Evolutionary conservation across 64 coral and sea anemone species (phyloP), one percentile per base, ranked within the genome.

Genomic region (Exaiptasia diaphana): DNA sequence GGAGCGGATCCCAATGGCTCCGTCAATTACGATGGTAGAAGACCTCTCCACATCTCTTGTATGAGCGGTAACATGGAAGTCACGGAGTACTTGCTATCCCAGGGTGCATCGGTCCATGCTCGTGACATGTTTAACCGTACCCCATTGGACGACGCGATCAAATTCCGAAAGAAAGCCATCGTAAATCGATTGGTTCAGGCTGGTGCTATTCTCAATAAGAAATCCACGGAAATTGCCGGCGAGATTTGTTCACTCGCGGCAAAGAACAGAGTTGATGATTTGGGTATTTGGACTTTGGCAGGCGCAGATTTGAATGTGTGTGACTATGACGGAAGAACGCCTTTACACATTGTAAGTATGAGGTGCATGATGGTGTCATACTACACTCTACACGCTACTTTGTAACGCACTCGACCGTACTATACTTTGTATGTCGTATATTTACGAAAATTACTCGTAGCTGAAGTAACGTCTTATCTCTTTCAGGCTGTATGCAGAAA

Each of bases 321-420:
- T 78, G 91, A 94, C 49, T 94, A 94, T 22, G 91, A 94, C 29
- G 87, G 87, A 5, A 72, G 91, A 50, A 94, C 91, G 5, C 85
- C 91, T 22, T 70, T 94, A 2, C 91, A 94, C 40, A 86, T 94
- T 57, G 91, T 94, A 64, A 89, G 73, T 58, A 28, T 9, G 0
- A 0, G 23, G 20, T 25, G 5, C 2, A 28, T n/a, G 30, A 54
- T 71, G n/a, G 52, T 3, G 24, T 23, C 11, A 3, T 38, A 14
- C 25, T 69, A 28, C 31, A 22, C 17, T 52, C n/a, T n/a, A n/a
- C 10, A 10, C 49, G 49, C 49, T n/a, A n/a, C n/a, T 52, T 52
- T 52, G 10, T 12, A n/a, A n/a, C n/a, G 49, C 10, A 12, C n/a
- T 52, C n/a, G 49, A 10, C 49, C n/a, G 49, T 12, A 12, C 49